Evolutionary conservation across 2,113 vertebrate genomes (phyloP).

Genomic region (Boulengeromyrus knoepffleri): DNA sequence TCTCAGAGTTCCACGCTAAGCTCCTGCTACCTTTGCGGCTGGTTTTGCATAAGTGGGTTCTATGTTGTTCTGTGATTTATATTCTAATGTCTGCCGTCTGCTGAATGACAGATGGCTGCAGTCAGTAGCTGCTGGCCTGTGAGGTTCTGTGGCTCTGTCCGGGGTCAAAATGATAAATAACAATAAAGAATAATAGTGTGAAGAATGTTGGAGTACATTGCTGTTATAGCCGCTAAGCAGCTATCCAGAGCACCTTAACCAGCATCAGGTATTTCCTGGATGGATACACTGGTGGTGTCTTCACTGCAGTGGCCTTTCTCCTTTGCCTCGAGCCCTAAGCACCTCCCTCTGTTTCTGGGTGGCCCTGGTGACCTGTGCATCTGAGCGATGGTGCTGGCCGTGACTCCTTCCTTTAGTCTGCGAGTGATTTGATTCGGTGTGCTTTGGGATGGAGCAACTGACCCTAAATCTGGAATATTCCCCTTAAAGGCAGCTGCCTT

Average conservation of each 20-base stretch:
- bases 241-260: neutral
- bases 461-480: neutral
- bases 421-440: neutral
- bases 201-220: neutral
- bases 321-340: neutral
- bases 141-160: neutral
- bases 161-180: neutral
- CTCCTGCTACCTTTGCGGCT: neutral
- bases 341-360: neutral
- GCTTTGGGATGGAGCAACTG: neutral
- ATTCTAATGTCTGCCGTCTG: conserved; percentile 11
- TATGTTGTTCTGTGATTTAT: conserved; percentile 14
- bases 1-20: neutral
- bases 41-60: conserved; percentile 7
- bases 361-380: neutral
- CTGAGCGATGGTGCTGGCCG: neutral
- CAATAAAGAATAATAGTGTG: neutral
- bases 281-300: neutral
- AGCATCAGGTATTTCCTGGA: neutral
- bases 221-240: neutral
- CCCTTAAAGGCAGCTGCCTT: neutral
- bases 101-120: neutral
- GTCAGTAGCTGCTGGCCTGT: neutral
- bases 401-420: neutral
- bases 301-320: neutral